Evolutionary conservation across 2,888 invertebrate species (phyloP), one percentile per base, ranked within the genome.

Genomic region (Herminia tarsipennalis): DNA sequence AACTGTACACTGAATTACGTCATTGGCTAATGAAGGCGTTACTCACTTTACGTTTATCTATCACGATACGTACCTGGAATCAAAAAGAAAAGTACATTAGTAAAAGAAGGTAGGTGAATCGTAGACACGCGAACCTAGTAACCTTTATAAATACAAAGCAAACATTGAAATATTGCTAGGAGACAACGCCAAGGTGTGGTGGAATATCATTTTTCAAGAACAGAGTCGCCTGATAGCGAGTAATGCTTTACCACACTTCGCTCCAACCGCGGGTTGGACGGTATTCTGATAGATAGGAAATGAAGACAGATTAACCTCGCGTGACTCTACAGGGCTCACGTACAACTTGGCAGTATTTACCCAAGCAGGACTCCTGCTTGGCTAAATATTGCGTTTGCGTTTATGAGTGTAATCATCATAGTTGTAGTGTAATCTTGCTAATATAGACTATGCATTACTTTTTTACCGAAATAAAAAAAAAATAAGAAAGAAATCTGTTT

Each of bases 261-360:
- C 72, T 76, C 67, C 69, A 71, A 74, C 72, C 67, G 61, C 68
- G 71, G 73, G 76, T 78, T 70, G 75, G 70, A 68, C 77, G 73
- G 75, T 63, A 72, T 82, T 85, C 81, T 86, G 88, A 90, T 89
- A 89, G 91, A 90, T 88, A 89, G 88, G 88, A 88, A 91, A 91
- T 90, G 88, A 91, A 90, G 91, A 91, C 84, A 80, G 87, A 90
- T 91, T 89, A 87, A 79, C 81, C 56, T 88, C 76, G 88, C 88
- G 88, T 89, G 88, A 87, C 88, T 83, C 60, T 77, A 81, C 83
- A 81, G 77, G 78, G 78, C 62, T 70, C 60, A 66, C 60, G 65
- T 52, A 50, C 59, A 53, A 56, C 62, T 53, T 52, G 51, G 61
- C 44, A 29, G 54, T 34, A 46, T n/a, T n/a, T n/a, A n/a, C n/a